Conservation (phyloP, 1,140 invertebrate genomes). For the Diabrotica undecimpunctata region DNA sequence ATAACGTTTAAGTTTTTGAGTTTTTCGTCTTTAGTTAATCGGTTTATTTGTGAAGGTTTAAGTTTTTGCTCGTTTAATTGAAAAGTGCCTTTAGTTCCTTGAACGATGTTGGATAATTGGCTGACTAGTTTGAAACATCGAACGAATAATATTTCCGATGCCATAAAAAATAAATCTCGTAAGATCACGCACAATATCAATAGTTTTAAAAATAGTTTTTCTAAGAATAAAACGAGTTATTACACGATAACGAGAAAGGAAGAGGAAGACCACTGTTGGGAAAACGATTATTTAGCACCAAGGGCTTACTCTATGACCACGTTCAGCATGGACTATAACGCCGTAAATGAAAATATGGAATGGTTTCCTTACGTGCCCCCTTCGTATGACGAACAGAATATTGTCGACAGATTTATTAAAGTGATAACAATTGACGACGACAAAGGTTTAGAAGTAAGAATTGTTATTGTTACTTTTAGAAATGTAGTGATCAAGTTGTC, state of each 20-base stretch:
- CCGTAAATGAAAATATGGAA: constrained; percentile 48
- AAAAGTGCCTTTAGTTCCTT: constrained; percentile 12
- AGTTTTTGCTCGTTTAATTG: background rate
- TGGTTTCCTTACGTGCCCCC: constrained; percentile 46
- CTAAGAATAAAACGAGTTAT: constrained; percentile 43
- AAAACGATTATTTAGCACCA: constrained; percentile 45
- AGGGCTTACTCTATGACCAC: constrained; percentile 44
- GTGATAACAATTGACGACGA: constrained; percentile 56
- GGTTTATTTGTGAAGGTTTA: constrained; percentile 1
- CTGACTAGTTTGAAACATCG: constrained; percentile 49
- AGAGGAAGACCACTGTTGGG: constrained; percentile 37
- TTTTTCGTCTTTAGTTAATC: constrained; percentile 4
- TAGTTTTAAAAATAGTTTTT: constrained; percentile 41
- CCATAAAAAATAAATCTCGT: constrained; percentile 46
- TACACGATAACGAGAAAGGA: constrained; percentile 39
- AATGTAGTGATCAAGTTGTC: constrained; percentile 67
- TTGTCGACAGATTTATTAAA: constrained; percentile 64
- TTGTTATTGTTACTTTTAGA: constrained; percentile 55
- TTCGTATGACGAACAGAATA: constrained; percentile 52
- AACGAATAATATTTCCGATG: constrained; percentile 49
- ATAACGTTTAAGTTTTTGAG: constrained; percentile 11
- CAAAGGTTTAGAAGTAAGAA: constrained; percentile 46
- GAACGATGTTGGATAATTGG: constrained; percentile 55
- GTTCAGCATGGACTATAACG: constrained; percentile 46
- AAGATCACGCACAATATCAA: constrained; percentile 42